Evolutionary conservation across 2,113 vertebrate genomes (phyloP).

Genomic region (Girardinichthys multiradiatus): DNA sequence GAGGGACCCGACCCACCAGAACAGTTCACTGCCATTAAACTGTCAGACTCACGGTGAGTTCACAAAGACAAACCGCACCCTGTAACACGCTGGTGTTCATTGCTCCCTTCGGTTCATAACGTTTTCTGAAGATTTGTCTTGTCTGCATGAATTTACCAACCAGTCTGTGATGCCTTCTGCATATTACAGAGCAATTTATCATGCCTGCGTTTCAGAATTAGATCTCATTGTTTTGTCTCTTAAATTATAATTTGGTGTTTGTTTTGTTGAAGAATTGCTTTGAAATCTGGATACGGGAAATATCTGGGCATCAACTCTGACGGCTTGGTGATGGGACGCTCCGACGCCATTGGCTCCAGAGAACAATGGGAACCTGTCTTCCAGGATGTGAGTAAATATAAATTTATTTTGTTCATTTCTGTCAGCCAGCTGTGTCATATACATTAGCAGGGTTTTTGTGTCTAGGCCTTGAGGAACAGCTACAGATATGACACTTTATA

Average conservation of each 20-base stretch:
- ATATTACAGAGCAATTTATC: neutral
- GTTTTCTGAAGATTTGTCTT: conserved; percentile 11
- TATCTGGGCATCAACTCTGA: conserved; percentile 96
- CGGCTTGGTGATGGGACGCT: conserved; percentile 91
- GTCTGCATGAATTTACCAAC: neutral
- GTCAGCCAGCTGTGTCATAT: neutral
- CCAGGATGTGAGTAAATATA: conserved; percentile 86
- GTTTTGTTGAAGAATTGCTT: conserved; percentile 83
- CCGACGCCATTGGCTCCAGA: conserved; percentile 93
- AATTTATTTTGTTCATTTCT: neutral
- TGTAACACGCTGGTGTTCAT: conserved; percentile 15
- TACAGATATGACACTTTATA: neutral
- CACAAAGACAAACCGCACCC: conserved; percentile 1
- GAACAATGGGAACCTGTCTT: conserved; percentile 98
- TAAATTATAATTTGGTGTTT: neutral
- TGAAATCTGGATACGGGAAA: conserved; percentile 98
- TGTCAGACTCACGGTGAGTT: conserved; percentile 92
- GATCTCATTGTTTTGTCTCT: no score
- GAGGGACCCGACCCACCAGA: conserved; percentile 95
- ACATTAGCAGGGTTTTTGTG: neutral
- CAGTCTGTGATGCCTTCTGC: neutral
- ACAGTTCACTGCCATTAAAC: conserved; percentile 93
- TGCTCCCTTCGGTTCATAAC: conserved; percentile 1
- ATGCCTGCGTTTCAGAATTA: conserved; percentile 1
- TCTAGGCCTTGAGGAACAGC: no score